Conservation (phyloP, 2,797 vertebrate species). For the Rhinoraja longicauda region DNA sequence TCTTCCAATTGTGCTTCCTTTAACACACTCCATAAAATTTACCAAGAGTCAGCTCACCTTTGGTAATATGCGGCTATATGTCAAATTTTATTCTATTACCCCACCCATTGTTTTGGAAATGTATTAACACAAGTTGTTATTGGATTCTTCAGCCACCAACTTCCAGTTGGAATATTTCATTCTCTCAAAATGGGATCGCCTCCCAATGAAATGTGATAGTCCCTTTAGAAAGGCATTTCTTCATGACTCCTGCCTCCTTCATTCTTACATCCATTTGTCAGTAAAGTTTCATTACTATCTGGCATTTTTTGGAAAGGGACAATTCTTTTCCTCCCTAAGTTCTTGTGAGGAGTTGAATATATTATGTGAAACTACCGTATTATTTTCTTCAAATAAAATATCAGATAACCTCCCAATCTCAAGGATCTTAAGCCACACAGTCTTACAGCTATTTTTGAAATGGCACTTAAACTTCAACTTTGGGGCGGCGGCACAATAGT, state of each 20-base stretch:
- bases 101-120: not conserved
- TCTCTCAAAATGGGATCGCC: not conserved
- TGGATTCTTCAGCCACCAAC: not conserved
- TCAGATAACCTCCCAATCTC: slow-evolving; percentile 20
- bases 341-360: not conserved
- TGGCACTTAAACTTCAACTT: slow-evolving; percentile 28
- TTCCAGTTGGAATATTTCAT: not conserved
- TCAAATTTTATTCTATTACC: not conserved
- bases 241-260: not conserved
- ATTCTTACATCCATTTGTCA: not conserved
- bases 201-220: not conserved
- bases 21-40: not conserved
- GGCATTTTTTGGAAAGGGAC: not conserved
- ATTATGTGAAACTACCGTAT: not conserved
- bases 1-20: not conserved
- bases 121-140: not conserved
- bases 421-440: not conserved
- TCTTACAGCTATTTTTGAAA: slow-evolving; percentile 17
- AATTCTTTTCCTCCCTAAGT: not conserved
- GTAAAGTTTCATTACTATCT: not conserved
- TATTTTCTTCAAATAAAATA: slow-evolving; percentile 35
- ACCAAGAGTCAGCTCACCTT: not conserved
- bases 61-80: not conserved
- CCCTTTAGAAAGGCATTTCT: not conserved
- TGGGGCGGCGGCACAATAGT: too few species aligned